Evolutionary conservation across 1,140 invertebrate genomes (phyloP).

Genomic region (Leptopilina clavipes): DNA sequence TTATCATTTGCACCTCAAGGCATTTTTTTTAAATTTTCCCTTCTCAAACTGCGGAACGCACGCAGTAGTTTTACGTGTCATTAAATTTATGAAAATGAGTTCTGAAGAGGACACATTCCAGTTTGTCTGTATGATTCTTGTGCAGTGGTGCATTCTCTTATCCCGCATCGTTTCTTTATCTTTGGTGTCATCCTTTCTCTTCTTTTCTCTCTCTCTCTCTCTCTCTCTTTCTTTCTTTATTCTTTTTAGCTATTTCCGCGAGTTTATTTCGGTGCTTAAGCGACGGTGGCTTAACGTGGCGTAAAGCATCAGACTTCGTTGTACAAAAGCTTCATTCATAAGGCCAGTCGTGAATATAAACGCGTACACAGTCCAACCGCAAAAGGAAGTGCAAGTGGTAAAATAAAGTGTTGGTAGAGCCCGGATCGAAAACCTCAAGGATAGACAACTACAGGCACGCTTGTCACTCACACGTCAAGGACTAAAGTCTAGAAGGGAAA

Average conservation of each 20-base stretch:
- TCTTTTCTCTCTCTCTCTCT: neutral
- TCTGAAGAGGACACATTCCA: neutral
- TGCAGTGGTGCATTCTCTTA: conserved; percentile 12
- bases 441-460: conserved; percentile 62
- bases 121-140: neutral
- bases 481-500: conserved; percentile 50
- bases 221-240: conserved; percentile 30
- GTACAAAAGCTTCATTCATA: conserved; percentile 29
- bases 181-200: neutral
- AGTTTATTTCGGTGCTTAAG: conserved; percentile 56
- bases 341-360: neutral
- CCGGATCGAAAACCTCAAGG: conserved; percentile 52
- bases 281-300: conserved; percentile 49
- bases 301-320: conserved; percentile 37
- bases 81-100: neutral
- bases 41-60: no score
- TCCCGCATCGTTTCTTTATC: conserved; percentile 26
- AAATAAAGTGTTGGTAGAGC: conserved; percentile 53
- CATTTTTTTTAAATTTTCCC: no score
- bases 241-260: conserved; percentile 50
- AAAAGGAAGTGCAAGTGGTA: conserved; percentile 54
- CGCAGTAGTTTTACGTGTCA: neutral
- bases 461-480: conserved; percentile 70
- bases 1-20: no score
- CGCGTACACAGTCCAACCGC: neutral